Evolutionary conservation across 2,797 vertebrate species (phyloP), one percentile per base, ranked within the genome.

Genomic region (Eulemur coronatus): DNA sequence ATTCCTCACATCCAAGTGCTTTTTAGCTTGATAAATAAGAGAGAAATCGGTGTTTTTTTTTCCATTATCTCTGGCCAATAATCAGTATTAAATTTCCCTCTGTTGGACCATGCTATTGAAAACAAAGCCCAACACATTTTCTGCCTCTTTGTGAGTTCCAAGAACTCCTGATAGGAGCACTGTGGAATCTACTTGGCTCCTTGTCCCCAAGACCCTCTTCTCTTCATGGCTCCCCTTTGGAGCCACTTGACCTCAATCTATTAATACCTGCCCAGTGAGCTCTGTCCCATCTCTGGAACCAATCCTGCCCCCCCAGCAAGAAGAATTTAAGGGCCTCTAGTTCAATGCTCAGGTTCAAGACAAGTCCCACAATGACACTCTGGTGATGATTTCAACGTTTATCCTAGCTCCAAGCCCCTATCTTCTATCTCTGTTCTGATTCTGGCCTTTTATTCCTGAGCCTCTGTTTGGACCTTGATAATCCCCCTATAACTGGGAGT

Each of bases 51-150:
- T 43, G 22, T 0, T 26, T 35, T 55, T 55, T 48, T 43, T 73
- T 57, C 15, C 61, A 73, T 67, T 91, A 93, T 96, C 48, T 75
- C 63, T 88, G 75, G n/a, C 10, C 24, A 97, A 90, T 63, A 67
- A 81, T 96, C 59, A 96, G 61, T 78, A 75, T 87, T 96, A 93
- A 94, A 91, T 84, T 96, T 94, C 26, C 52, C 61, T n/a, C 10
- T n/a, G 91, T 94, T 46, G 17, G 75, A 78, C 20, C 33, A 73
- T 70, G 50, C 11, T 79, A 86, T 93, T 96, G 46, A 55, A 94
- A 97, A 78, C 41, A 91, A 94, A 97, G 30, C 5, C 48, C 52
- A 86, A 79, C 11, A 89, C 2, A 69, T 9, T 75, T 89, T 84
- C 46, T 85, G n/a, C 50, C 38, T 72, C 38, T 87, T 84, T 76